Percentiles rank a stretch among this genome's conserved stretches.
Evolutionary conservation across 2,113 vertebrate genomes (phyloP).

Genomic region (Sceloporus tristichus): DNA sequence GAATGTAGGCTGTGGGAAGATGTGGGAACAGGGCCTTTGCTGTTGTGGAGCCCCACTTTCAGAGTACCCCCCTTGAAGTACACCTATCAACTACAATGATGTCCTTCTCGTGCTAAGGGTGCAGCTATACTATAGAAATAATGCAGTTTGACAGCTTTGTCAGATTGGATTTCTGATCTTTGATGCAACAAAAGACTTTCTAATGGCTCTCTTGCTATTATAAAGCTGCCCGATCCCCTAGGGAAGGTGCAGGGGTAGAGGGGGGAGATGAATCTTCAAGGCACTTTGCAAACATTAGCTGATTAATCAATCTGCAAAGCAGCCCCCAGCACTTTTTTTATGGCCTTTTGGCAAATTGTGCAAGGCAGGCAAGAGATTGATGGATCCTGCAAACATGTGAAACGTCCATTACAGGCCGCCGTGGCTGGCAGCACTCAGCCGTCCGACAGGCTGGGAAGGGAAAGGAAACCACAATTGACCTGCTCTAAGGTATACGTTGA

Average conservation of each 20-base stretch:
- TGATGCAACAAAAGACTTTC: background rate
- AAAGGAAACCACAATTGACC: background rate
- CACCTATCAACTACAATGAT: no score
- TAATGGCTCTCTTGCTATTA: background rate
- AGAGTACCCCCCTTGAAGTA: no score
- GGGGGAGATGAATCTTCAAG: background rate
- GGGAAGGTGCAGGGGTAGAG: background rate
- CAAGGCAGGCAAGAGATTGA: background rate
- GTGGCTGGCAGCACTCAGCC: background rate
- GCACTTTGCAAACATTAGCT: slow-evolving; percentile 20
- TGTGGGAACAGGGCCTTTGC: no score
- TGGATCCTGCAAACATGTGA: background rate
- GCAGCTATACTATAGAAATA: no score
- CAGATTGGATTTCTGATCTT: background rate
- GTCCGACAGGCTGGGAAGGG: no score
- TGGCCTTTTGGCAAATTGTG: background rate
- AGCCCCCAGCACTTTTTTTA: background rate
- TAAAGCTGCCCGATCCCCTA: background rate
- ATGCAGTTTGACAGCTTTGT: background rate
- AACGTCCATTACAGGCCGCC: background rate
- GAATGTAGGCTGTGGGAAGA: no score
- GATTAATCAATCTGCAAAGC: background rate
- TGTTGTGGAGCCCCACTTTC: no score
- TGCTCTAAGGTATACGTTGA: background rate
- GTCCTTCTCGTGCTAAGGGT: no score